Conservation (phyloP, 2,797 vertebrate species). For the Sebastes oblongus region DNA sequence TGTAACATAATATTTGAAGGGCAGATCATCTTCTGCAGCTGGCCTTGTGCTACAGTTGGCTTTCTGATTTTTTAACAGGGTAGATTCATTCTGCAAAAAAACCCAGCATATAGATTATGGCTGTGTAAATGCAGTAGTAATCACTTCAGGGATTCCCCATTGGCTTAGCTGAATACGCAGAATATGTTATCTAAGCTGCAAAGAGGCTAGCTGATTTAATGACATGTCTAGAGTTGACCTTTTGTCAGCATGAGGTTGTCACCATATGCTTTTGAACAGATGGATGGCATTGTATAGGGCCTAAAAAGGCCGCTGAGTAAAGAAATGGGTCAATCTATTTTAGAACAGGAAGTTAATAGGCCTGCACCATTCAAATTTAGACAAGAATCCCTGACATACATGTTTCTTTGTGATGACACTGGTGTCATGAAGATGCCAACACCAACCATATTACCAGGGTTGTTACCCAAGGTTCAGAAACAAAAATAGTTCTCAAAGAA, state of each 20-base stretch:
- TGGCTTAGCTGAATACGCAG: not conserved
- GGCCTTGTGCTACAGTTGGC: not conserved
- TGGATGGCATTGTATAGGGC: not conserved
- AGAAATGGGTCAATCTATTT: conserved; percentile 55
- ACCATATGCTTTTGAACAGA: conserved; percentile 11
- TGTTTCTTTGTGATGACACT: conserved; percentile 10
- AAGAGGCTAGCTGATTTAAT: not conserved
- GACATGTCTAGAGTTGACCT: not conserved
- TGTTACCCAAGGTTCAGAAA: not conserved
- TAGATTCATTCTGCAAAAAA: not conserved
- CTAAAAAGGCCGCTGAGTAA: conserved; percentile 30
- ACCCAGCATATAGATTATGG: not conserved
- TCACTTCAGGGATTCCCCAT: not conserved
- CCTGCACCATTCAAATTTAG: conserved; percentile 14
- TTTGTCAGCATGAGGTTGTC: conserved; percentile 8
- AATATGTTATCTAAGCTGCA: not conserved
- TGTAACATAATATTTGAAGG: conserved; percentile 8
- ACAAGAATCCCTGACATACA: conserved; percentile 12
- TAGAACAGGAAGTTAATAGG: conserved; percentile 18
- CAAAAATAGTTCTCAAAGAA: conserved; percentile 9
- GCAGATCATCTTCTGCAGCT: conserved; percentile 1
- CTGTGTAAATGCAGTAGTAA: not conserved
- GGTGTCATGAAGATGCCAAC: not conserved
- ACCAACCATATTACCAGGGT: not conserved
- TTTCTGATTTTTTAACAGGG: not conserved